Percentiles rank a stretch among this genome's conserved stretches.
Conservation (phyloP, 2,113 vertebrate genomes). For the Danio rerio region DNA sequence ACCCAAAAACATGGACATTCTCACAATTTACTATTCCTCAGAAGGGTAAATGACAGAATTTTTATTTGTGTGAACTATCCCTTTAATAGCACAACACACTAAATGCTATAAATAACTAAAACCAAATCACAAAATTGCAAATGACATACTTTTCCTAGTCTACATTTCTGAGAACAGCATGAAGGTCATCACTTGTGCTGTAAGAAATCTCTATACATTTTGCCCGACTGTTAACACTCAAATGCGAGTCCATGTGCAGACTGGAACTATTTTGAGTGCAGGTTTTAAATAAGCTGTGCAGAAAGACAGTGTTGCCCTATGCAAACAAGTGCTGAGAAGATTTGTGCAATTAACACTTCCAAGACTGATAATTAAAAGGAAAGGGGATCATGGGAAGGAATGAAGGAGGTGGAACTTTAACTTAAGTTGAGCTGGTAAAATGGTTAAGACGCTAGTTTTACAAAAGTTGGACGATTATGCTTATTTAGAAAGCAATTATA, state of each 20-base stretch:
- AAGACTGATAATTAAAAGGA: slow-evolving; percentile 52
- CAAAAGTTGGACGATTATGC: not conserved
- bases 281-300: slow-evolving; percentile 17
- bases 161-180: not conserved
- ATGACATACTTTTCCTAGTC: no score
- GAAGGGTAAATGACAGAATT: no score
- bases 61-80: no score
- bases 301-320: not conserved
- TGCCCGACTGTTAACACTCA: not conserved
- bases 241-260: not conserved
- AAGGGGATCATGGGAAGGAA: not conserved
- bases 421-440: not conserved
- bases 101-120: no score
- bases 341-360: slow-evolving; percentile 34
- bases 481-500: not conserved
- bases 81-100: no score
- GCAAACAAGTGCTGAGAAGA: slow-evolving; percentile 4
- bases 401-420: not conserved
- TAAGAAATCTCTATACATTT: not conserved
- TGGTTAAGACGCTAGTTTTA: no score
- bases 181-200: not conserved
- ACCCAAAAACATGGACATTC: no score
- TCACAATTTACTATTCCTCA: no score
- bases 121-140: no score
- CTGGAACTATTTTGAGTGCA: slow-evolving; percentile 12